phyloP scores from a whole-genome alignment of 2,888 invertebrate species.

The Melinopterus prodromus region DNA sequence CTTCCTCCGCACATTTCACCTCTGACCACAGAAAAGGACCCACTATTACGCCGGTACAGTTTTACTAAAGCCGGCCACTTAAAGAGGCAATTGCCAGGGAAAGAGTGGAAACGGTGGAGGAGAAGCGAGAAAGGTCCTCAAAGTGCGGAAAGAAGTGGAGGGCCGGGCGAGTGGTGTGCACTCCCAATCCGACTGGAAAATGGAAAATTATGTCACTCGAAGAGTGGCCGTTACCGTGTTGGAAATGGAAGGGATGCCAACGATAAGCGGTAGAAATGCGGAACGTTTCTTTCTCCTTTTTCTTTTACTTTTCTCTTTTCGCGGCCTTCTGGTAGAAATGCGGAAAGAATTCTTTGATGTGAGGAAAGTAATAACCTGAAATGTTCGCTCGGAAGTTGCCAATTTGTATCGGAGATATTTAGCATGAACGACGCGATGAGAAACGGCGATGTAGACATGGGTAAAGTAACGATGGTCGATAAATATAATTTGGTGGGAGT shows the following conservation, averaged over 20 bases:
- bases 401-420: background rate
- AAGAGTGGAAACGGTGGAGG: background rate
- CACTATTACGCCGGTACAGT: background rate
- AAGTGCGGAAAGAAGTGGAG: background rate
- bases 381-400: background rate
- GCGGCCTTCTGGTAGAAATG: background rate
- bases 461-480: too few species aligned
- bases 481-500: too few species aligned
- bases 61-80: background rate
- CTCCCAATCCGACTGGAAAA: conserved; percentile 4
- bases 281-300: background rate
- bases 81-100: background rate
- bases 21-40: background rate
- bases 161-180: background rate
- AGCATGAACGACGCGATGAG: too few species aligned
- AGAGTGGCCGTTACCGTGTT: background rate
- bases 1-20: background rate
- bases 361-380: background rate
- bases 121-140: background rate
- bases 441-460: too few species aligned
- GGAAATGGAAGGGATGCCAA: background rate
- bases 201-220: conserved; percentile 4
- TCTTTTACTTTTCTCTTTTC: background rate
- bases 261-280: background rate
- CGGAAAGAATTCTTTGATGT: background rate